A percentile compares a stretch with the other conserved stretches of the same genome.
These are phyloP conservation scores for Eledona agricola DNA, from an alignment of 2,888 invertebrate genomes.

Conservation along the genomic window DNA sequence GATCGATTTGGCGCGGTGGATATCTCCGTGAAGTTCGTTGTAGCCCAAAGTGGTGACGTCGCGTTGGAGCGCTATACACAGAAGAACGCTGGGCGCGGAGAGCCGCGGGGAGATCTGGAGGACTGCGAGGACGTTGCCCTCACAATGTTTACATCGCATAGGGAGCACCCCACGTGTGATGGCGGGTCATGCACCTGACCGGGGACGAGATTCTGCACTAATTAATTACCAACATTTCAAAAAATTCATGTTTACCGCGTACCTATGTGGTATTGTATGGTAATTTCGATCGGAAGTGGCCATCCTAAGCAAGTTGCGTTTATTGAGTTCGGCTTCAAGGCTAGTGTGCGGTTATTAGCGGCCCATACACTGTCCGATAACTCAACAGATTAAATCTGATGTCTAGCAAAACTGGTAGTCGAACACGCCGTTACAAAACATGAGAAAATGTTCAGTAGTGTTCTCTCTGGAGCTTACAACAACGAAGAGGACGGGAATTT, in stretches of 20 bases:
- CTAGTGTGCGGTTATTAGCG: too few relatives aligned
- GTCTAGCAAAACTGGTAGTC: too few relatives aligned
- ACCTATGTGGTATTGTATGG: constrained; percentile 22
- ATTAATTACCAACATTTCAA: constrained; percentile 7
- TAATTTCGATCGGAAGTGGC: constrained; percentile 3
- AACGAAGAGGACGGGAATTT: too few relatives aligned
- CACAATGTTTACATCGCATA: constrained; percentile 61
- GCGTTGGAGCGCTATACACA: constrained; percentile 24
- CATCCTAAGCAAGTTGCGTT: constrained; percentile 14
- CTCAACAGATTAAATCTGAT: too few relatives aligned
- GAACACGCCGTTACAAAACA: too few relatives aligned
- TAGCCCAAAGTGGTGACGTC: constrained; percentile 16
- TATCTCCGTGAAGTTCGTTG: constrained; percentile 7
- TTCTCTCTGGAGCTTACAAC: too few relatives aligned
- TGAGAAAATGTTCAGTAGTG: too few relatives aligned
- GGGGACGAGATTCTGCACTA: constrained; percentile 17
- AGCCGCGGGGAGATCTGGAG: constrained; percentile 15
- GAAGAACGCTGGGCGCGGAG: constrained; percentile 28
- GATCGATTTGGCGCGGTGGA: constrained; percentile 9
- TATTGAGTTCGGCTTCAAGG: constrained; percentile 16
- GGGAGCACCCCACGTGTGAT: constrained; percentile 40
- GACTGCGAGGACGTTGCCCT: constrained; percentile 54
- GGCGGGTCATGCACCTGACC: constrained; percentile 35
- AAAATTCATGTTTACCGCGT: too few relatives aligned
- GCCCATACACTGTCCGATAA: too few relatives aligned